Evolutionary conservation across 2,888 invertebrate genomes (phyloP).

Genomic region (Andrena fulva): DNA sequence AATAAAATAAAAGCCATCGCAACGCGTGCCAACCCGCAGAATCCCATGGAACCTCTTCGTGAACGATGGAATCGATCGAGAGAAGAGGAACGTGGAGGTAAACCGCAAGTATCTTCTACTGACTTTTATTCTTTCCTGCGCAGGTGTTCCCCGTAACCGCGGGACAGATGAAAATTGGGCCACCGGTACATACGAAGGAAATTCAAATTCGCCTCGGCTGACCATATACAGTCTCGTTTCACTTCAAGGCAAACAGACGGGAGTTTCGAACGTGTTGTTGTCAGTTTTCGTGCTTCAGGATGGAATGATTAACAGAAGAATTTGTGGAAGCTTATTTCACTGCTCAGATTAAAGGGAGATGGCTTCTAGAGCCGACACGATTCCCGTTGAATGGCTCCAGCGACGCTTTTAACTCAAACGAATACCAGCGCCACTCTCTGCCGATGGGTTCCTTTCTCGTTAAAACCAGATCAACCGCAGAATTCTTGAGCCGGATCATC

Average conservation of each 20-base stretch:
- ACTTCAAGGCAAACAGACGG: background rate
- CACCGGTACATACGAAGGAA: background rate
- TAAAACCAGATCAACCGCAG: conserved; percentile 8
- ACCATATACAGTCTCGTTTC: background rate
- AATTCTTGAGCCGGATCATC: conserved; percentile 29
- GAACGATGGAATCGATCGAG: conserved; percentile 9
- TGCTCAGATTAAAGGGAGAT: conserved; percentile 12
- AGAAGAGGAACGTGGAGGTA: conserved; percentile 27
- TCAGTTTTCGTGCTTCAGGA: background rate
- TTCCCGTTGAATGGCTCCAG: background rate
- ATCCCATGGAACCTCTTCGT: conserved; percentile 13
- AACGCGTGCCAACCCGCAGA: conserved; percentile 31
- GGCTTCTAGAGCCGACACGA: background rate
- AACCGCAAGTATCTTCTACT: background rate
- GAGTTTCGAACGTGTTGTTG: background rate
- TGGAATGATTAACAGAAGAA: background rate
- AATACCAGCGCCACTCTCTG: background rate
- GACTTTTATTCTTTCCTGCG: conserved; percentile 14
- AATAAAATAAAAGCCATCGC: conserved; percentile 66
- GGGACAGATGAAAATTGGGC: background rate
- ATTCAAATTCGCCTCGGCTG: background rate
- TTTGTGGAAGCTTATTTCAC: conserved; percentile 4
- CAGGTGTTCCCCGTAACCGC: conserved; percentile 21
- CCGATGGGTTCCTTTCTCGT: background rate
- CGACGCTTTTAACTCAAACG: conserved; percentile 17